Evolutionary conservation across 2,113 vertebrate species (phyloP).

Genomic region (Hymenochirus boettgeri): DNA sequence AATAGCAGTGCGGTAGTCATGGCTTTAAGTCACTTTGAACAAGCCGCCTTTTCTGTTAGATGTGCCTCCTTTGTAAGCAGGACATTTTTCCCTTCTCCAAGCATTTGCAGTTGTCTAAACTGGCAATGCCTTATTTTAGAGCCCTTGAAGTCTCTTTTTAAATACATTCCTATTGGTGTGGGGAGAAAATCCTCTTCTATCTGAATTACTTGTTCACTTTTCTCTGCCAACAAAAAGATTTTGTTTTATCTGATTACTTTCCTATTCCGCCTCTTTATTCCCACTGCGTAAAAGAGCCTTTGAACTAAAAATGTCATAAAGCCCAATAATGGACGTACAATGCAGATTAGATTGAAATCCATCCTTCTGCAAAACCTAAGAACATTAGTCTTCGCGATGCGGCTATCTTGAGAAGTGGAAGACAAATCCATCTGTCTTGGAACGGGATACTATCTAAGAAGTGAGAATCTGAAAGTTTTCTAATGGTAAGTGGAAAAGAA

Average conservation of each 20-base stretch:
- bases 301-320: conserved; percentile 43
- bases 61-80: not conserved
- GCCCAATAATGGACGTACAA: conserved; percentile 31
- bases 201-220: conserved; percentile 1
- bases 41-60: conserved; percentile 21
- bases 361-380: not conserved
- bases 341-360: conserved; percentile 36
- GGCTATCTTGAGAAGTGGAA: conserved; percentile 13
- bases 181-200: not conserved
- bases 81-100: conserved; percentile 4
- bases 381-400: conserved; percentile 27
- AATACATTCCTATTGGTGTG: not conserved
- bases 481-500: not conserved
- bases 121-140: not conserved
- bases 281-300: conserved; percentile 32
- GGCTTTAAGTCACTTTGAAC: conserved; percentile 33
- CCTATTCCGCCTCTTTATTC: conserved; percentile 28
- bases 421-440: conserved; percentile 32
- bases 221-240: conserved; percentile 14
- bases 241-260: conserved; percentile 6
- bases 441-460: conserved; percentile 15
- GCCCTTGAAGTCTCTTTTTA: not conserved
- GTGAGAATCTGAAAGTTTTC: not conserved
- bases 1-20: conserved; percentile 18
- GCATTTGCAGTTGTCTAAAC: conserved; percentile 3